Base-by-base conservation (phyloP, 2,888 invertebrate genomes). In the Hybos culiciformis region DNA sequence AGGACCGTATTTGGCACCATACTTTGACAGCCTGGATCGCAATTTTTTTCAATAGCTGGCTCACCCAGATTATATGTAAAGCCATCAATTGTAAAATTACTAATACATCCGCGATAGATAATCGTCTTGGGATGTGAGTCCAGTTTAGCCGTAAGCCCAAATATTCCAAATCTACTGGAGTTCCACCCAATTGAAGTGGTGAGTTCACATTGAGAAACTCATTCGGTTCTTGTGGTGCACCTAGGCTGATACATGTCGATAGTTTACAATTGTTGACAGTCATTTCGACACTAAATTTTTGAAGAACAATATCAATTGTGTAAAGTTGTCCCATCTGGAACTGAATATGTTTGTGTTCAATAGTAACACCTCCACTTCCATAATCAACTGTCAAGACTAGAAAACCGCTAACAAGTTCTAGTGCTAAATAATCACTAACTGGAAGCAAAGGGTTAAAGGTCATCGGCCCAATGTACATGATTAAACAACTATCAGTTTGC, bases 401-500 rank as follows among this genome's bases (percentile, higher is more conserved):
- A 59, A 73, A 81, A n/a, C 94, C 93, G 29, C 83, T 75, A 7
- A 76, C 70, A 37, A 97, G 67, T 60, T 94, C 91, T 48, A 97
- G 66, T 0, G 92, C 79, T 70, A 97, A 80, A 65, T 92, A 96
- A 70, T 96, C 96, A 67, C 71, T 76, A 14, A 83, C 72, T 44
- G 76, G 72, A 42, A 79, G 61, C 37, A 75, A 64, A 0, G 75
- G 73, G 57, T 78, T 80, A 51, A 72, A 71, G 48, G 64, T 71
- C 55, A 81, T 63, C 0, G 96, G 96, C 1, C 96, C 96, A 58
- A 87, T 73, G 62, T 94, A 97, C 67, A 96, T 83, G 31, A 97
- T 74, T 9, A 96, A 70, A 4, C 90, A 92, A 65, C 84, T 77
- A 34, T 78, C 77, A 20, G 73, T 70, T 52, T 77, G 73, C 1